Evolutionary conservation across 2,113 vertebrate genomes (phyloP).

Genomic region (Anthoscopus minutus): DNA sequence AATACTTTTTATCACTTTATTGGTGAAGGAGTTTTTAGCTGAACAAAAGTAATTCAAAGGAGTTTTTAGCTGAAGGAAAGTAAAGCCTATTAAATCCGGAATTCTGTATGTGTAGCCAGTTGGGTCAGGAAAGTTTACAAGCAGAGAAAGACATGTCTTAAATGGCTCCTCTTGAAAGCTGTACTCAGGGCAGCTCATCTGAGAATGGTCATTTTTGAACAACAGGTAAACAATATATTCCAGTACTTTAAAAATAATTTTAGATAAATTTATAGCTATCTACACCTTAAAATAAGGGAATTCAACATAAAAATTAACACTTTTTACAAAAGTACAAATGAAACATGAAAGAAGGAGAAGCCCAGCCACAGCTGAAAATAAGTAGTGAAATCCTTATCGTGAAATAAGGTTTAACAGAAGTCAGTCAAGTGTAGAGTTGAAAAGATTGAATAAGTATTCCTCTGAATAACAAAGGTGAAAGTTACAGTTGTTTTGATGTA

Average conservation of each 20-base stretch:
- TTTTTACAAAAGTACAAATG: not conserved
- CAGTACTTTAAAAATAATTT: not conserved
- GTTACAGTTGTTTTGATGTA: not conserved
- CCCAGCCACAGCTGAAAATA: not conserved
- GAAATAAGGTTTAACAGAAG: not conserved
- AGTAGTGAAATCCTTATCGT: not conserved
- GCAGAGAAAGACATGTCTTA: not conserved
- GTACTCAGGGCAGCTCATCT: not conserved
- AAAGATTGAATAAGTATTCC: not conserved
- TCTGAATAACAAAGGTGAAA: not conserved
- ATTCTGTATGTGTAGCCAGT: not conserved
- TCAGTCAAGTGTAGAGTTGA: not conserved
- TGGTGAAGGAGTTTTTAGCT: not conserved
- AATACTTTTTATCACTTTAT: not conserved
- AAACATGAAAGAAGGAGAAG: not conserved
- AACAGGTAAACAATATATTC: not conserved
- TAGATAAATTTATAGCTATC: not conserved
- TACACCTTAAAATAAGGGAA: not conserved
- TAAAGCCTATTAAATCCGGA: not conserved
- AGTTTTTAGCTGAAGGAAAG: not conserved
- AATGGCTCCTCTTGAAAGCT: not conserved
- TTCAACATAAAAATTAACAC: not conserved
- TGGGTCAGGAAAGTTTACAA: not conserved
- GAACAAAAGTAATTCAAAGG: not conserved
- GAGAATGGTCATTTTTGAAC: not conserved